Base-by-base conservation (phyloP, 2,888 invertebrate species). In the Polylopha cassiicola region DNA sequence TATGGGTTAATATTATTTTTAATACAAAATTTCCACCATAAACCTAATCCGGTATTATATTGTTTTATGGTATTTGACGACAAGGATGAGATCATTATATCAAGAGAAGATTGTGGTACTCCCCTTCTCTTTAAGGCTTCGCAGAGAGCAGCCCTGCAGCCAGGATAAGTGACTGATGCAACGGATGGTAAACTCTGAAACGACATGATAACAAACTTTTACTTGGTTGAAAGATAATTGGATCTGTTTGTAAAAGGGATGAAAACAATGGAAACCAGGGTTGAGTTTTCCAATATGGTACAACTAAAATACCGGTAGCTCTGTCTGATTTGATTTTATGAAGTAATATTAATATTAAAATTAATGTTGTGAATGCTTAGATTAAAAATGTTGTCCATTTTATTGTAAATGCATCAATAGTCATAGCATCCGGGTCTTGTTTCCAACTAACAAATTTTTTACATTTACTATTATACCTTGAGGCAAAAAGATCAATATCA, bases 141-240 rank as follows among this genome's bases (percentile, higher is more conserved):
- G n/a, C n/a, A n/a, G 26, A 26, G 5, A 26, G n/a, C 11, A 14
- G 11, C 26, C 26, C 26, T 26, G 26, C 26, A 26, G 14, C 26
- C 26, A 26, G 26, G 26, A 14, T 26, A 26, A 26, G 26, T n/a
- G 4, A n/a, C 26, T 26, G 4, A n/a, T 26, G 26, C 4, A 26
- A n/a, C 9, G 26, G 26, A 7, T 26, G 26, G 6, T 5, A n/a
- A 2, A 10, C 14, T 11, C 26, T 26, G 26, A 13, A 13, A 14
- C n/a, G 4, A 7, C 13, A 26, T 2, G 14, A 11, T n/a, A 26
- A 22, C 10, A 22, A 22, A 4, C 9, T 3, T 9, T 22, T 22
- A 22, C 5, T 22, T 2, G 22, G 22, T 22, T 9, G 8, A 5
- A 22, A 22, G 3, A 9, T 9, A 2, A 22, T 3, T 9, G 22